Percentiles rank a stretch among this genome's conserved stretches.
phyloP scores from a whole-genome alignment of 2,888 invertebrate species.

The Heliconius charithonia region DNA sequence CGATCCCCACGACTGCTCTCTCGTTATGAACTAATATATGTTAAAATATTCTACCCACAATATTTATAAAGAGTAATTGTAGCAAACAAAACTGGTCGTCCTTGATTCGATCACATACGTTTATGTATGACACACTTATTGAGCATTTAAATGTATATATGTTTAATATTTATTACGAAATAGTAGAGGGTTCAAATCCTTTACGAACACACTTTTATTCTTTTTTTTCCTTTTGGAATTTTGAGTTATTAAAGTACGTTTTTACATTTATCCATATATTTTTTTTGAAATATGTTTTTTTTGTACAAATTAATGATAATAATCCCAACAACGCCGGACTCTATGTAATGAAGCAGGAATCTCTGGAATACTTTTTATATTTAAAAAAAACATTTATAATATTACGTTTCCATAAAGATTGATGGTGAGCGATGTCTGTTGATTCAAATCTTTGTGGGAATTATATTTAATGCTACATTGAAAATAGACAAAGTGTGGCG shows the following conservation, averaged over 20 bases:
- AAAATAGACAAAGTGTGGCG: background rate
- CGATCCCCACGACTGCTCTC: no score
- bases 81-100: background rate
- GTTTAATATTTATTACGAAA: background rate
- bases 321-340: no score
- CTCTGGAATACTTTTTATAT: no score
- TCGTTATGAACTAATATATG: background rate
- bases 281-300: no score
- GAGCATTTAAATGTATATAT: background rate
- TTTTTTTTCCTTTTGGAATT: background rate
- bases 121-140: slow-evolving; percentile 1
- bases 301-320: no score
- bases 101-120: background rate
- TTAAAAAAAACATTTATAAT: no score
- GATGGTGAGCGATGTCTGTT: background rate
- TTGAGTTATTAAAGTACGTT: no score
- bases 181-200: background rate
- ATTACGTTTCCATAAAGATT: no score
- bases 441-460: background rate
- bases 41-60: background rate
- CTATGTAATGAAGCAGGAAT: no score
- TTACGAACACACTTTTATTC: background rate
- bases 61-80: background rate
- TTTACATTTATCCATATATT: no score
- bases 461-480: background rate